Conservation (phyloP, 2,888 invertebrate genomes). For the Coelogynopora nodosa region DNA sequence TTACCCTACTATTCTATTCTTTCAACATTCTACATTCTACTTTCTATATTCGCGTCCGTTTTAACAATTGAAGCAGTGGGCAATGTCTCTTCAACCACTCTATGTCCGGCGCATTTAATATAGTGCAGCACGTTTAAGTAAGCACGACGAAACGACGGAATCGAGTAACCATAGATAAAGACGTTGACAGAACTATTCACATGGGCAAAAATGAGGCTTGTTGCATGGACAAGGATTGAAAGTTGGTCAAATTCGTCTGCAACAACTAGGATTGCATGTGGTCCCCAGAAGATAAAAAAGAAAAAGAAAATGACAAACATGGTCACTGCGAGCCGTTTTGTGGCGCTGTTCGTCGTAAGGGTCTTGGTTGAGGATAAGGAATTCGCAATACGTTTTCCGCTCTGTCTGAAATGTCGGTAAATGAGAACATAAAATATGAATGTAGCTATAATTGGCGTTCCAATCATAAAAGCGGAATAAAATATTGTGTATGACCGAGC, state of each 20-base stretch:
- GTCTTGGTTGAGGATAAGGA: too few species aligned
- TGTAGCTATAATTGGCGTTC: slow-evolving; percentile 46
- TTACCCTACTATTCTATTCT: too few species aligned
- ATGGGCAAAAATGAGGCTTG: background rate
- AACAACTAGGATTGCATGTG: too few species aligned
- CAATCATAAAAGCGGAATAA: slow-evolving; percentile 48
- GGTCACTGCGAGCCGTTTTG: too few species aligned
- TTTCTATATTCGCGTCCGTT: too few species aligned
- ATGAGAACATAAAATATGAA: slow-evolving; percentile 48
- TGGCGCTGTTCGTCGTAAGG: too few species aligned
- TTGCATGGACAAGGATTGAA: too few species aligned
- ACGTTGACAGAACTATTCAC: background rate
- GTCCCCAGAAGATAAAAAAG: too few species aligned
- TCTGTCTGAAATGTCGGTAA: slow-evolving; percentile 36
- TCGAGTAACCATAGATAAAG: background rate
- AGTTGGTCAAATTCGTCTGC: too few species aligned
- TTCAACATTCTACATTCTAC: too few species aligned
- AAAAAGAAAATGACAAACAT: too few species aligned
- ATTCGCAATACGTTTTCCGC: background rate
- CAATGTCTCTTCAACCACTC: background rate
- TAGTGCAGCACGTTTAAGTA: background rate
- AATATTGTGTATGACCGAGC: slow-evolving; percentile 49
- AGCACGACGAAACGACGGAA: background rate
- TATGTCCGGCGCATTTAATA: background rate
- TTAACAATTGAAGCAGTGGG: too few species aligned